A percentile compares a stretch with the other conserved stretches of the same genome.
These are phyloP conservation scores for Brachypterus glaber DNA, from an alignment of 2,888 invertebrate genomes.

Conservation along the genomic window DNA sequence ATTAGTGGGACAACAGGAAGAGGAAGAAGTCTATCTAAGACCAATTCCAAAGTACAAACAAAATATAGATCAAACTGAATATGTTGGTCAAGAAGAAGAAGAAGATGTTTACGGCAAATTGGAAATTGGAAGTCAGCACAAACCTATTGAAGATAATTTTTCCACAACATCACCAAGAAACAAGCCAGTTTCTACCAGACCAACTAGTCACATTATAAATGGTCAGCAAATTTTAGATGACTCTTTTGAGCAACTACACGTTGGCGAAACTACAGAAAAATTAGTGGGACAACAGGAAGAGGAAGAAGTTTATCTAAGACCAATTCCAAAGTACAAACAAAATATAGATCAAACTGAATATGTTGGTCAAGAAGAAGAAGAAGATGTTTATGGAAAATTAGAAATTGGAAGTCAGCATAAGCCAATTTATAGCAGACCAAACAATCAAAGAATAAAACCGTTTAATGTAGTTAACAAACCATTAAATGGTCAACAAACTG, in stretches of 20 bases:
- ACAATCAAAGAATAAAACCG: background rate
- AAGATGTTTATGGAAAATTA: conserved; percentile 15
- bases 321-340: conserved; percentile 4
- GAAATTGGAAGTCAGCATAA: conserved; percentile 15
- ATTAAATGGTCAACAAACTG: conserved; percentile 7
- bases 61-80: conserved; percentile 11
- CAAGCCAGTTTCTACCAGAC: background rate
- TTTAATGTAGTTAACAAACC: background rate
- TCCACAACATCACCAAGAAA: conserved; percentile 1
- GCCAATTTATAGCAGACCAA: conserved; percentile 11
- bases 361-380: conserved; percentile 21
- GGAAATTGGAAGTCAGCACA: conserved; percentile 8
- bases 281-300: background rate
- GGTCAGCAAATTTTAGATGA: conserved; percentile 6
- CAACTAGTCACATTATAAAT: background rate
- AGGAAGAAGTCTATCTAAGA: no score
- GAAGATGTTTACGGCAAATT: conserved; percentile 5
- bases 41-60: no score
- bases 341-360: conserved; percentile 22
- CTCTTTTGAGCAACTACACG: conserved; percentile 13
- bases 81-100: conserved; percentile 7
- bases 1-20: conserved; percentile 2
- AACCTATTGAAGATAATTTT: background rate
- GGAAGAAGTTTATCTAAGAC: no score
- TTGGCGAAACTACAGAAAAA: conserved; percentile 14